Evolutionary conservation across 2,888 invertebrate genomes (phyloP).

Genomic region (Hesperia comma): DNA sequence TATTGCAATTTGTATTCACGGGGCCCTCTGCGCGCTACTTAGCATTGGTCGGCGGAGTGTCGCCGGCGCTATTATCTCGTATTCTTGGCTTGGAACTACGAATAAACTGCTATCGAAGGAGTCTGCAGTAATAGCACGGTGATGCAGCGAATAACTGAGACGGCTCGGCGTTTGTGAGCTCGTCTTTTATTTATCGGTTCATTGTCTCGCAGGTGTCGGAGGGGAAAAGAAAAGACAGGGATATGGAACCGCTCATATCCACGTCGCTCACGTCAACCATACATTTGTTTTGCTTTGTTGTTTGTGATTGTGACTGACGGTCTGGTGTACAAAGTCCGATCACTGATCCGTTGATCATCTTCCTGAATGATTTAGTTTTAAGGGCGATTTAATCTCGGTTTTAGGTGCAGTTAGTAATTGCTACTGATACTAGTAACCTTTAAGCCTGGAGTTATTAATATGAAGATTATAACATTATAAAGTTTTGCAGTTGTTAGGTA

Average conservation of each 20-base stretch:
- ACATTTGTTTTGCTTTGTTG: too few relatives aligned
- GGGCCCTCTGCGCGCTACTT: neutral
- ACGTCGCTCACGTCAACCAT: neutral
- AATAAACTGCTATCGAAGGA: conserved; percentile 8
- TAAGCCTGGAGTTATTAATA: too few relatives aligned
- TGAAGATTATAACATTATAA: too few relatives aligned
- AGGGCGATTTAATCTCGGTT: too few relatives aligned
- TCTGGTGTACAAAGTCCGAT: too few relatives aligned
- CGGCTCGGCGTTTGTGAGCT: neutral
- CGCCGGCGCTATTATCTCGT: neutral
- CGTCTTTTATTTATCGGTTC: conserved; percentile 2
- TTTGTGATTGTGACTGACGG: too few relatives aligned
- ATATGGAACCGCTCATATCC: neutral
- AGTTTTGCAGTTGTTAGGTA: too few relatives aligned
- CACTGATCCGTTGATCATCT: too few relatives aligned
- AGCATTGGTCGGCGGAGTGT: neutral
- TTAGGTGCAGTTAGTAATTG: too few relatives aligned
- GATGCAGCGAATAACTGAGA: neutral
- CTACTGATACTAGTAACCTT: too few relatives aligned
- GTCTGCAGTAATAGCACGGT: neutral
- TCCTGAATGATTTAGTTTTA: too few relatives aligned
- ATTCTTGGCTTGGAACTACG: neutral
- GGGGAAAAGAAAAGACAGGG: neutral
- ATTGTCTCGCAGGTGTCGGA: neutral
- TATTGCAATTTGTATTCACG: neutral